These are phyloP conservation scores for Meteorus sp. DNA, from an alignment of 1,140 invertebrate species.

Conservation along the genomic window DNA sequence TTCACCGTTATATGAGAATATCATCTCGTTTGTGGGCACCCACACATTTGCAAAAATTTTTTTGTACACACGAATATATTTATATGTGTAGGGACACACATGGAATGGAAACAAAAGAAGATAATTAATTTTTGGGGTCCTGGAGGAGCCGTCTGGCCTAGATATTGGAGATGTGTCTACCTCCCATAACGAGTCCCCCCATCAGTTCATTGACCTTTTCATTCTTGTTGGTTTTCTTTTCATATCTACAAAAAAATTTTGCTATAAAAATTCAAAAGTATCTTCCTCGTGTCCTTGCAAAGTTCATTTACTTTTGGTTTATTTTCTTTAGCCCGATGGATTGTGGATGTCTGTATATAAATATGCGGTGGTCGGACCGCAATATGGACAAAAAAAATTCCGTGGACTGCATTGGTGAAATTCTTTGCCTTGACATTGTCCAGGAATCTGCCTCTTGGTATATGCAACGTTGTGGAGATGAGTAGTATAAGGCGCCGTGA, in stretches of 20 bases:
- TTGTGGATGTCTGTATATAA: background rate
- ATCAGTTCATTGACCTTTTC: conserved; percentile 8
- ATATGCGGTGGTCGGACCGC: background rate
- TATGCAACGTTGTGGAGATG: background rate
- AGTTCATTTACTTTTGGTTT: too few species aligned
- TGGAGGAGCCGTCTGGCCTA: conserved; percentile 23
- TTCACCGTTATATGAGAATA: too few species aligned
- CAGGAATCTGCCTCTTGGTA: conserved; percentile 4
- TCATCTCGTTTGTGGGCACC: background rate
- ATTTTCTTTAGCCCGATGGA: background rate
- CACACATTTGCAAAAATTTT: background rate
- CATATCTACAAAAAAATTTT: conserved; percentile 1
- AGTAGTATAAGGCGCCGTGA: background rate
- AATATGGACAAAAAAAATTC: conserved; percentile 2
- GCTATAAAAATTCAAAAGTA: background rate
- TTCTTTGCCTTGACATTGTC: conserved; percentile 18
- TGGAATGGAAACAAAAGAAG: conserved; percentile 23
- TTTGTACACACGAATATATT: conserved; percentile 1
- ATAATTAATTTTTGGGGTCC: conserved; percentile 24
- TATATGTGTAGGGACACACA: too few species aligned
- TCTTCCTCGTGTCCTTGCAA: too few species aligned
- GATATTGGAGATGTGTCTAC: conserved; percentile 9
- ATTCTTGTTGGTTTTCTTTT: background rate
- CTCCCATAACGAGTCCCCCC: background rate
- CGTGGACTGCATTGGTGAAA: conserved; percentile 2